Percentiles rank a stretch among this genome's conserved stretches.
These are phyloP conservation scores for Balanococcus diminutus DNA, from an alignment of 2,888 invertebrate species.

Conservation along the genomic window DNA sequence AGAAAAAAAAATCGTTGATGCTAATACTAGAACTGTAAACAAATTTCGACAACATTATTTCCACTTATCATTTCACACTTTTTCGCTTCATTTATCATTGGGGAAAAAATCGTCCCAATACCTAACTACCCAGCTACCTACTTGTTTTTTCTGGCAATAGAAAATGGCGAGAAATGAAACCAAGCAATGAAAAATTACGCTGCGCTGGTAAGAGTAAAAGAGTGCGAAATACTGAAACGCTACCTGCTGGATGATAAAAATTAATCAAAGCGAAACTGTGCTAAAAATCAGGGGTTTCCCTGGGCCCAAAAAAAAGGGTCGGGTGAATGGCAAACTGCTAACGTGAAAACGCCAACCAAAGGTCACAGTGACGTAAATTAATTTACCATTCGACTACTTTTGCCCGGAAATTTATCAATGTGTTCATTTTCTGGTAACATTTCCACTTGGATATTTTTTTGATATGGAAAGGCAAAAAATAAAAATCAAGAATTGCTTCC, in stretches of 20 bases:
- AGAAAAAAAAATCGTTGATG: not conserved
- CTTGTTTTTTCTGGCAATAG: not conserved
- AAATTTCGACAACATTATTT: constrained; percentile 34
- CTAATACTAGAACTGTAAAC: constrained; percentile 11
- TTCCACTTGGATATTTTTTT: not conserved
- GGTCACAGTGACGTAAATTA: constrained; percentile 12
- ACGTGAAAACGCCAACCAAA: not conserved
- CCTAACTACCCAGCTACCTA: too few species aligned
- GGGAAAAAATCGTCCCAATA: not conserved
- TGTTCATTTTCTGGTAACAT: not conserved
- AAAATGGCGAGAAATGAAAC: not conserved
- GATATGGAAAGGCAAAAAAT: not conserved
- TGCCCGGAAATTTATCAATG: not conserved
- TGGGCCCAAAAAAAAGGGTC: not conserved
- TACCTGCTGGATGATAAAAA: constrained; percentile 24
- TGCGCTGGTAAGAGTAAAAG: not conserved
- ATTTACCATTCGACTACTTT: not conserved
- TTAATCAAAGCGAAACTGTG: not conserved
- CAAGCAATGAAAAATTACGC: constrained; percentile 27
- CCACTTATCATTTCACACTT: constrained; percentile 30
- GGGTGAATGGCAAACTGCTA: not conserved
- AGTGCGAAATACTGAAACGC: not conserved
- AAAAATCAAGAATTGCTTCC: too few species aligned
- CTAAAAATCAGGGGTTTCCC: constrained; percentile 12
- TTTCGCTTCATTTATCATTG: constrained; percentile 50